Evolutionary conservation across 2,113 vertebrate genomes (phyloP).

Genomic region (Mormyrus lacerda): DNA sequence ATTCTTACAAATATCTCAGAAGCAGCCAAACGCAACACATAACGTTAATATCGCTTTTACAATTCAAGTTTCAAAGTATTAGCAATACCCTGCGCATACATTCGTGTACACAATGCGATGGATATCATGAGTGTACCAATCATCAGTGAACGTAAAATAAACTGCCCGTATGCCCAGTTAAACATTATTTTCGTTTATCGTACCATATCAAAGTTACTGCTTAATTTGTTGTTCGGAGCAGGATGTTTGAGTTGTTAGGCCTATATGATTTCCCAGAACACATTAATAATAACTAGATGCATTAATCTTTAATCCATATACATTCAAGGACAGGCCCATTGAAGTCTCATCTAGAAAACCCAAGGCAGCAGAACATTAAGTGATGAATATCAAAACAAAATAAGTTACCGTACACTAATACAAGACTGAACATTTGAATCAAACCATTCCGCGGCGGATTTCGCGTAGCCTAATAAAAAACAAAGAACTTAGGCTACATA

Average conservation of each 20-base stretch:
- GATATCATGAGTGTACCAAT: background rate
- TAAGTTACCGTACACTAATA: background rate
- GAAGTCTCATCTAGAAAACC: constrained; percentile 9
- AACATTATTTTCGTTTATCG: background rate
- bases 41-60: background rate
- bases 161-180: background rate
- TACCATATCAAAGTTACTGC: background rate
- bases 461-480: background rate
- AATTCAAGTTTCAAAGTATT: background rate
- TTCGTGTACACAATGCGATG: background rate
- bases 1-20: background rate
- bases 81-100: background rate
- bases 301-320: constrained; percentile 31
- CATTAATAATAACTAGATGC: background rate
- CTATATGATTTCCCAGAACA: background rate
- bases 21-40: background rate
- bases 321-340: constrained; percentile 14
- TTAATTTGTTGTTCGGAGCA: background rate
- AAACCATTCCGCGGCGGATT: background rate
- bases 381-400: background rate
- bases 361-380: background rate
- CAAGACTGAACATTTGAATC: constrained; percentile 12
- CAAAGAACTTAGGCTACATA: background rate
- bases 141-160: background rate
- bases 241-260: background rate